Evolutionary conservation across 2,113 vertebrate species (phyloP).

Genomic region (Oplegnathus fasciatus): DNA sequence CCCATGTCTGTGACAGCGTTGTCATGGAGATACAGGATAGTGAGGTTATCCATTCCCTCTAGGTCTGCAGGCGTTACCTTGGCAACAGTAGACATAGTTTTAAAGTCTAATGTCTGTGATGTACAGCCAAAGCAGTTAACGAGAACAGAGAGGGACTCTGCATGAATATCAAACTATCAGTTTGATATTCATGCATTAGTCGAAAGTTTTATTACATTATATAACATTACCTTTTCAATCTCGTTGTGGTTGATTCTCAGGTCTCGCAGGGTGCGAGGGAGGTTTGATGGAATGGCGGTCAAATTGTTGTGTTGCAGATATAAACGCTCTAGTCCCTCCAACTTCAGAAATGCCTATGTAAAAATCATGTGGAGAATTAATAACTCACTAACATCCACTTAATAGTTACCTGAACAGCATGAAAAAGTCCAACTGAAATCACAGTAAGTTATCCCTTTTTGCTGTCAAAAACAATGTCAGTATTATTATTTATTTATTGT

Average conservation of each 20-base stretch:
- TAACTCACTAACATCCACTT: not conserved
- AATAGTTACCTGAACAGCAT: not conserved
- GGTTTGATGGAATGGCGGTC: slow-evolving; percentile 88
- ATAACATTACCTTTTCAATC: slow-evolving; percentile 86
- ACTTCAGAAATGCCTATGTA: slow-evolving; percentile 89
- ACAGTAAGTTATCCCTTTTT: not conserved
- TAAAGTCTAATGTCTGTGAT: slow-evolving; percentile 4
- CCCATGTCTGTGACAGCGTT: slow-evolving; percentile 91
- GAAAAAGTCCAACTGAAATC: not conserved
- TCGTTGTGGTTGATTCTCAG: slow-evolving; percentile 92
- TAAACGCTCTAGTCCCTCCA: slow-evolving; percentile 88
- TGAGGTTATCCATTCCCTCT: slow-evolving; percentile 94
- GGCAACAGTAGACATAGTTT: slow-evolving; percentile 39
- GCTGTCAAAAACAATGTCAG: not conserved
- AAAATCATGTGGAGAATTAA: not conserved
- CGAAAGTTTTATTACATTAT: no score
- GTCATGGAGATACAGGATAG: slow-evolving; percentile 91
- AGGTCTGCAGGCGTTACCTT: slow-evolving; percentile 87
- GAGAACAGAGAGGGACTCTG: not conserved
- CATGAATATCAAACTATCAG: not conserved
- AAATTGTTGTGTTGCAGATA: slow-evolving; percentile 96
- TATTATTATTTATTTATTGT: not conserved
- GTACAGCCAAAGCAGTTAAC: not conserved
- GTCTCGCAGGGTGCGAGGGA: slow-evolving; percentile 90
- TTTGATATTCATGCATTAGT: no score